These are phyloP conservation scores for Microplitis demolitor DNA, from an alignment of 1,140 invertebrate species.

Conservation along the genomic window DNA sequence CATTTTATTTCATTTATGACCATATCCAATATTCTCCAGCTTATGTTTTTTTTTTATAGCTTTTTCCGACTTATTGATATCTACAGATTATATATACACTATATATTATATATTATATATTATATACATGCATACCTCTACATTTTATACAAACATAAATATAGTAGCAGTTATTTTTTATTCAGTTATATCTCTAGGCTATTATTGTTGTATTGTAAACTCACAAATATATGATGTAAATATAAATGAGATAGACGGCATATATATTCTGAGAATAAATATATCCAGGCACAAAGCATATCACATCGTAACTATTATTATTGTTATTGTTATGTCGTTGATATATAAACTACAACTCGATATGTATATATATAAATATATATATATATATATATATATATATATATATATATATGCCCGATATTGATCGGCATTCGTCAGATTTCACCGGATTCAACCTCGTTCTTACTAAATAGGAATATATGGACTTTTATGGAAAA, in stretches of 20 bases:
- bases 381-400: conserved; percentile 11
- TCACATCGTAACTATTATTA: too few species aligned
- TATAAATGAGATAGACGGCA: not conserved
- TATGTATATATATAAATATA: not conserved
- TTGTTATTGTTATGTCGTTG: not conserved
- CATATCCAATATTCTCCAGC: conserved; percentile 37
- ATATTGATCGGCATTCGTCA: conserved; percentile 53
- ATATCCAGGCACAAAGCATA: too few species aligned
- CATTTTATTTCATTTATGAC: conserved; percentile 63
- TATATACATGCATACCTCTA: not conserved
- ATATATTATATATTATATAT: not conserved
- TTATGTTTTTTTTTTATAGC: conserved; percentile 4
- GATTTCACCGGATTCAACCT: conserved; percentile 51
- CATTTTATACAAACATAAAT: not conserved
- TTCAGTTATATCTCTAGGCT: too few species aligned
- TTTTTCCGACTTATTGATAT: too few species aligned
- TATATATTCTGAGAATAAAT: too few species aligned
- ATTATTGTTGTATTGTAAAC: too few species aligned
- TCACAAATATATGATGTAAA: not conserved
- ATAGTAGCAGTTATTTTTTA: too few species aligned
- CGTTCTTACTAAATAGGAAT: conserved; percentile 55
- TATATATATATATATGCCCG: conserved; percentile 11
- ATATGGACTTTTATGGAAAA: conserved; percentile 51
- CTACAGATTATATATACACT: too few species aligned
- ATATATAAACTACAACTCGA: not conserved